Evolutionary conservation across 2,113 vertebrate species (phyloP), one percentile per base, ranked within the genome.

Genomic region (Terrapene triunguis): DNA sequence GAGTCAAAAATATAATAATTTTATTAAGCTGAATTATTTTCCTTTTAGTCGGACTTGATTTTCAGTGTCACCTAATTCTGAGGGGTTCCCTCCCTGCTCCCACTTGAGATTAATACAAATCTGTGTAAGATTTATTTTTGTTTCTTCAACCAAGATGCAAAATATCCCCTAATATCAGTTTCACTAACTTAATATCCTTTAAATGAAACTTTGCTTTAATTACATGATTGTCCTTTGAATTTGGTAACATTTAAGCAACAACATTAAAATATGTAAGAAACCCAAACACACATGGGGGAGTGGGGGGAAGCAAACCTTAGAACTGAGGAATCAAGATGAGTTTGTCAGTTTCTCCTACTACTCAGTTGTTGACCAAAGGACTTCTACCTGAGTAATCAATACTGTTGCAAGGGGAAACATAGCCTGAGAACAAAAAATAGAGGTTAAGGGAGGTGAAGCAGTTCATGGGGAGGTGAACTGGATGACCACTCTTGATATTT

Each of bases 401-500:
- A 22, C 0, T 5, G 3, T 17, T 44, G 80, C 21, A 74, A 89
- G 85, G 84, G 57, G 78, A 42, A 91, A 47, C 10, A 5, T 27
- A 42, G 51, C 27, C 69, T 1, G 10, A 10, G n/a, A 65, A 82
- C 1, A 51, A 53, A 6, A 38, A 87, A 2, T 0, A n/a, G 51
- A 84, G 82, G 86, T 53, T n/a, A 82, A 54, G 25, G 55, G 50
- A 90, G 62, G 81, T 57, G 91, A 92, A 35, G 21, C 17, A 0
- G 1, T 3, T 12, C 1, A 74, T 38, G 89, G 53, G 74, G 84
- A 57, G 69, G 79, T 32, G n/a, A 83, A 72, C 1, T 0, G 50
- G 21, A 13, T 1, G 0, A 3, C 59, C 4, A n/a, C n/a, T 48
- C 55, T 57, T 0, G 1, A 5, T 84, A 4, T 65, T 93, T 74